A percentile compares a stretch with the other conserved stretches of the same genome.
phyloP scores from a whole-genome alignment of 2,888 invertebrate genomes.

The Sussaba pulchella region DNA sequence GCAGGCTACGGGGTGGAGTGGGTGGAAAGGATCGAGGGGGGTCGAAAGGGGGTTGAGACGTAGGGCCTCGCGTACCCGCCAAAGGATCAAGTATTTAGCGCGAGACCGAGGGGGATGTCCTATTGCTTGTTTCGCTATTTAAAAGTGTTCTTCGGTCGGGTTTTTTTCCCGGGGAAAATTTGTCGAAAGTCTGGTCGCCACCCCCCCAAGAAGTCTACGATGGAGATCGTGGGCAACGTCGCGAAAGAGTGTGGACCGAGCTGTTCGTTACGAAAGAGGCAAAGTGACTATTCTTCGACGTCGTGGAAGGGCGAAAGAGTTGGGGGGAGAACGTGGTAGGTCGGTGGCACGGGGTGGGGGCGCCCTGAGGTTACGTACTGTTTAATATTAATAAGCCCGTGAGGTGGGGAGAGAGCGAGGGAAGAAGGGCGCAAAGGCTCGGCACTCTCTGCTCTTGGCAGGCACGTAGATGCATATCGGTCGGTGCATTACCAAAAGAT shows the following conservation, averaged over 20 bases:
- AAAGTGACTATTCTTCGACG: constrained; percentile 58
- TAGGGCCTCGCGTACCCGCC: constrained; percentile 41
- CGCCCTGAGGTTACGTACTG: constrained; percentile 72
- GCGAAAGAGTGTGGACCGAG: constrained; percentile 47
- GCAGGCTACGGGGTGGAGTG: neutral
- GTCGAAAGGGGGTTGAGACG: constrained; percentile 42
- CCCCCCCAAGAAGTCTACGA: constrained; percentile 1
- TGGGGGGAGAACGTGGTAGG: constrained; percentile 45
- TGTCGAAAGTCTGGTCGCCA: neutral
- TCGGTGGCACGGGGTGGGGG: constrained; percentile 48
- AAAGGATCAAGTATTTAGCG: constrained; percentile 74
- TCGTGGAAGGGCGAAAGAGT: neutral
- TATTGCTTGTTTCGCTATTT: constrained; percentile 81
- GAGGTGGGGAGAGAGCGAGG: constrained; percentile 52
- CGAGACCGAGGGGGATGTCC: constrained; percentile 70
- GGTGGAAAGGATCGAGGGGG: constrained; percentile 9
- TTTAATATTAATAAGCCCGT: constrained; percentile 83
- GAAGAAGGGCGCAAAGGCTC: constrained; percentile 10
- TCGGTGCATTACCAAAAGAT: constrained; percentile 80
- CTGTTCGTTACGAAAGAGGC: neutral
- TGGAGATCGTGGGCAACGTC: constrained; percentile 11
- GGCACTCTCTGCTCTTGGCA: constrained; percentile 78
- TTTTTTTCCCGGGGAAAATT: constrained; percentile 21
- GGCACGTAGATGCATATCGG: constrained; percentile 83
- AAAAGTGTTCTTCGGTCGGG: constrained; percentile 72